A percentile compares a stretch with the other conserved stretches of the same genome.
phyloP scores from a whole-genome alignment of 2,797 vertebrate genomes.

The Harpagifer antarcticus region DNA sequence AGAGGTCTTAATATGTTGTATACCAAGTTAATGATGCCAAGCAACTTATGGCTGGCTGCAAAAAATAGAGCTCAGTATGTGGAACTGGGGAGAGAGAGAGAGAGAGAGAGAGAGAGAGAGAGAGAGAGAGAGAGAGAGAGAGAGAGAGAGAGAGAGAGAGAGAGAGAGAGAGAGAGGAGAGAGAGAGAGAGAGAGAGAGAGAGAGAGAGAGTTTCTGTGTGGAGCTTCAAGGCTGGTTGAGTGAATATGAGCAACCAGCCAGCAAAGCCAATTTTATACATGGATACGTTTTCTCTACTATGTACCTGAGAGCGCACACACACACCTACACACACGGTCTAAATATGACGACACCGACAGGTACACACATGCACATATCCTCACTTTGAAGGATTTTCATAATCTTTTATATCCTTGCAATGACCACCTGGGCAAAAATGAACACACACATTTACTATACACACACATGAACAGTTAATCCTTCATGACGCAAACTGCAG shows the following conservation, averaged over 20 bases:
- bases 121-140: constrained; percentile 20
- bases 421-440: constrained; percentile 21
- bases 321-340: constrained; percentile 15
- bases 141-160: constrained; percentile 28
- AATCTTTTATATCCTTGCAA: constrained; percentile 26
- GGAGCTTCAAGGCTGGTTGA: constrained; percentile 69
- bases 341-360: constrained; percentile 25
- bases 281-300: constrained; percentile 76
- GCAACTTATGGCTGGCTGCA: too few species aligned
- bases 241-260: constrained; percentile 72
- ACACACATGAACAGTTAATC: background rate
- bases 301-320: constrained; percentile 53
- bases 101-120: constrained; percentile 25
- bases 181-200: constrained; percentile 20
- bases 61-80: too few species aligned
- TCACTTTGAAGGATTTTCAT: constrained; percentile 38
- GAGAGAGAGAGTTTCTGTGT: constrained; percentile 65
- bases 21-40: constrained; percentile 30
- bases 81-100: constrained; percentile 53
- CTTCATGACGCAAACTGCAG: constrained; percentile 1
- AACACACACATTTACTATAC: constrained; percentile 13
- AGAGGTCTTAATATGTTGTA: constrained; percentile 33
- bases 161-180: constrained; percentile 21
- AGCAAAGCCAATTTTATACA: constrained; percentile 80
- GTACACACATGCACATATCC: constrained; percentile 3